Evolutionary conservation across 1,140 invertebrate species (phyloP), one percentile per base, ranked within the genome.

Genomic region (Ceratina calcarata): DNA sequence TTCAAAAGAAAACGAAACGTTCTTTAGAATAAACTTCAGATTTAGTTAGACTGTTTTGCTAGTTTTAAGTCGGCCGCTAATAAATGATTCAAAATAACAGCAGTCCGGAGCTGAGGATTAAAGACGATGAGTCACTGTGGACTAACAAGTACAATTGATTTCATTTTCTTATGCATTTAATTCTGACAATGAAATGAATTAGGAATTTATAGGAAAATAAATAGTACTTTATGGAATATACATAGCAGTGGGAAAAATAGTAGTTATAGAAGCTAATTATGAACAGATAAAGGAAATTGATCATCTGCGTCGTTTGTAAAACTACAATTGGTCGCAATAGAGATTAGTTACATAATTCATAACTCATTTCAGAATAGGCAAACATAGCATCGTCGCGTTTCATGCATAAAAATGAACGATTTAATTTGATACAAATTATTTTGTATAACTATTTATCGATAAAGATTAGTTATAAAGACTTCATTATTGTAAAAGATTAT

Each of bases 341-440:
- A 58, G 73, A 67, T 67, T 68, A 64, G 68, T 61, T 73, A 65
- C 67, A 71, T 78, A 84, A 83, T 84, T 79, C 58, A 78, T 37
- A 84, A 70, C 55, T 27, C 45, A 51, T 73, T 78, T 49, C 24
- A 24, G 18, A 61, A 73, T n/a, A 49, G 16, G 32, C 37, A 78
- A 73, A 69, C 24, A 27, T 20, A 27, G 60, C 13, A 66, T 20
- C 15, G 45, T 58, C 27, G 45, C 3, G n/a, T 24, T 37, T 37
- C 37, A 37, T 45, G 57, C 24, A 78, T 20, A 60, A 68, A 60
- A 37, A 57, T 57, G 18, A 60, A 45, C 37, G 6, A 45, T 0
- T 45, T 45, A 45, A 45, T 45, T 10, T 10, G 37, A 7, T 45
- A 45, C 37, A 45, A 45, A 45, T 8, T 45, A 45, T 45, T 45